Percentiles rank a stretch among this genome's conserved stretches.
phyloP scores from a whole-genome alignment of 2,797 vertebrate genomes.

The Onychomys arenicola region DNA sequence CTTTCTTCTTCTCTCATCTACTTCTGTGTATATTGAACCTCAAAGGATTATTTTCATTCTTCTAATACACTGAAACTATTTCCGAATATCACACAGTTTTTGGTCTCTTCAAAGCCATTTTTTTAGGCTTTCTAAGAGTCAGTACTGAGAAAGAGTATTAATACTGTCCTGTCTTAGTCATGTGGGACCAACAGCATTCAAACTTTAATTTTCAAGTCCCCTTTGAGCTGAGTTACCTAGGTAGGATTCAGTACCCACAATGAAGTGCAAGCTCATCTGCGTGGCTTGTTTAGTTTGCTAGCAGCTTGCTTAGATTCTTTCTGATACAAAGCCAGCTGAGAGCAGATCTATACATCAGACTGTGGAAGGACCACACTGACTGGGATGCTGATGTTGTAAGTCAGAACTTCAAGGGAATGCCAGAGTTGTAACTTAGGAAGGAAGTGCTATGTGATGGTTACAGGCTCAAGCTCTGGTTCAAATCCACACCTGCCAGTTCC shows the following conservation, averaged over 20 bases:
- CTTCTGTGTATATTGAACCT: conserved; percentile 76
- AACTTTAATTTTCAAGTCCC: neutral
- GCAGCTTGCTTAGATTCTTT: conserved; percentile 1
- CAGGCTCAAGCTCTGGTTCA: neutral
- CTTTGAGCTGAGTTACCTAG: neutral
- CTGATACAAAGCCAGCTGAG: neutral
- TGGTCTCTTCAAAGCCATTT: conserved; percentile 59
- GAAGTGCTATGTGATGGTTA: neutral
- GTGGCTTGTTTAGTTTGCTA: neutral
- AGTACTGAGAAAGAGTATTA: conserved; percentile 45
- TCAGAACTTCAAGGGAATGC: neutral
- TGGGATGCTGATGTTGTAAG: neutral
- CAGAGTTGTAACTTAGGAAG: neutral
- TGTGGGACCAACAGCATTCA: neutral
- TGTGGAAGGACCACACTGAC: neutral
- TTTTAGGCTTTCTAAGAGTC: conserved; percentile 66
- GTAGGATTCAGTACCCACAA: neutral
- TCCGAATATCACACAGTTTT: conserved; percentile 80
- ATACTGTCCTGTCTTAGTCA: neutral
- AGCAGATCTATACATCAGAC: neutral
- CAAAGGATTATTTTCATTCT: conserved; percentile 82
- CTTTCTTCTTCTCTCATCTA: neutral
- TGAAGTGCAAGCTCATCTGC: neutral
- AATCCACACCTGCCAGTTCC: neutral
- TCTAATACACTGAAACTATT: conserved; percentile 75